phyloP scores from a whole-genome alignment of 2,797 vertebrate genomes.

The Myioborus miniatus region DNA sequence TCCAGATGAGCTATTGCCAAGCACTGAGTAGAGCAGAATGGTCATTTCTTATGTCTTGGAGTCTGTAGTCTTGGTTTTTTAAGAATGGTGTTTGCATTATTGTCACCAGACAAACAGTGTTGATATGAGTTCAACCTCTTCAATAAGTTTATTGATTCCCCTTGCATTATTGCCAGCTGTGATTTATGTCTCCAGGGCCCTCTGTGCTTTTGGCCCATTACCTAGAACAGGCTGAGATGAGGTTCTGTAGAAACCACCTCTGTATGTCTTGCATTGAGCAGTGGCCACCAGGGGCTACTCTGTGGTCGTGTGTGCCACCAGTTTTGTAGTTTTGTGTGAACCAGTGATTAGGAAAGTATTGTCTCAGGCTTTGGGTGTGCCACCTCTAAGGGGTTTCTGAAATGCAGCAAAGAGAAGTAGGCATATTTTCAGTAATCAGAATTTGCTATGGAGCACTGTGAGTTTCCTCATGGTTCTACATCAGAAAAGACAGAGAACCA shows the following conservation, averaged over 20 bases:
- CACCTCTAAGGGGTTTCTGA: background rate
- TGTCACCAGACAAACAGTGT: background rate
- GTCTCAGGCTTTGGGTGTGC: background rate
- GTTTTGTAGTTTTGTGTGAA: background rate
- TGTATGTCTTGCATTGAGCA: background rate
- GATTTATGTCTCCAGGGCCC: background rate
- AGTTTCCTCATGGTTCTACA: background rate
- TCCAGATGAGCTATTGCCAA: background rate
- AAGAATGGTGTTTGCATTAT: background rate
- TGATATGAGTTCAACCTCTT: background rate
- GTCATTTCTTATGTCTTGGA: background rate
- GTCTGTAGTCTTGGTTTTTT: background rate
- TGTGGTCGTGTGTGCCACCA: fast-evolving
- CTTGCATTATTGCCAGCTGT: background rate
- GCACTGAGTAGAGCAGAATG: background rate
- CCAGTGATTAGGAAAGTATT: background rate
- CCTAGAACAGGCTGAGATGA: background rate
- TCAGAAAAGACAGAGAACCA: background rate
- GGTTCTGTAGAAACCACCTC: background rate
- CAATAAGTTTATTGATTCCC: background rate
- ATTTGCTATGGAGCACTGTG: background rate
- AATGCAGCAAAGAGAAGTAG: background rate
- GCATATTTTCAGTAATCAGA: background rate
- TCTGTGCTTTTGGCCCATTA: background rate
- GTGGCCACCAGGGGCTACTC: background rate